Evolutionary conservation across 1,140 invertebrate species (phyloP), one percentile per base, ranked within the genome.

Genomic region (Drosophila willistoni): DNA sequence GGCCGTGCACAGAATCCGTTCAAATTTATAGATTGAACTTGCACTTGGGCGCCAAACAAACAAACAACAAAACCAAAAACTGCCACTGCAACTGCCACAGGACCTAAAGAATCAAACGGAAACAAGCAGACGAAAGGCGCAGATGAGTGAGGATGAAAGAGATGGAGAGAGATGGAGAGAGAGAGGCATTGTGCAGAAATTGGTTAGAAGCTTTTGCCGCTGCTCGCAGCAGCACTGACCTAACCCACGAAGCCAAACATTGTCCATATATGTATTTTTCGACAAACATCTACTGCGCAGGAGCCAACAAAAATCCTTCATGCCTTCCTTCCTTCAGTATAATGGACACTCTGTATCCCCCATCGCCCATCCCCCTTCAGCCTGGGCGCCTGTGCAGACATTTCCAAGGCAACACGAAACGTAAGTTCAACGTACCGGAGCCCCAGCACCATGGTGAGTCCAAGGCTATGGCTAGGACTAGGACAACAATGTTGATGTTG

Each of bases 1-100:
- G 83, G 82, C 71, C 79, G 79, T 56, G 76, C 51, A 73, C 83
- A 89, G 83, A 79, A 87, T 89, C 80, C 84, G 72, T 80, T 73
- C 62, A 87, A 89, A 84, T 83, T 89, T 79, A 89, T 80, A 89
- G 84, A 87, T 87, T 87, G 83, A 87, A 87, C 83, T 87, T 87
- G 83, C 83, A 87, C 83, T 87, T 87, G 83, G 83, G 72, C 82
- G 73, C 79, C 71, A 71, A 85, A 85, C 68, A 78, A 73, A 71
- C 62, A 17, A 55, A 64, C 66, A 69, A 47, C 59, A 14, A 0
- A 17, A 1, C 56, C n/a, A 7, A 59, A 57, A 57, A 57, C 39
- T 10, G 34, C 34, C 10, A 36, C 34, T 36, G 34, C 34, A 36
- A 36, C 34, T 10, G 10, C 34, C 7, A 7, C 34, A 36, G 34